Percentiles rank a stretch among this genome's conserved stretches.
Conservation (phyloP, 1,140 invertebrate species). For the Holotrichia oblita region DNA sequence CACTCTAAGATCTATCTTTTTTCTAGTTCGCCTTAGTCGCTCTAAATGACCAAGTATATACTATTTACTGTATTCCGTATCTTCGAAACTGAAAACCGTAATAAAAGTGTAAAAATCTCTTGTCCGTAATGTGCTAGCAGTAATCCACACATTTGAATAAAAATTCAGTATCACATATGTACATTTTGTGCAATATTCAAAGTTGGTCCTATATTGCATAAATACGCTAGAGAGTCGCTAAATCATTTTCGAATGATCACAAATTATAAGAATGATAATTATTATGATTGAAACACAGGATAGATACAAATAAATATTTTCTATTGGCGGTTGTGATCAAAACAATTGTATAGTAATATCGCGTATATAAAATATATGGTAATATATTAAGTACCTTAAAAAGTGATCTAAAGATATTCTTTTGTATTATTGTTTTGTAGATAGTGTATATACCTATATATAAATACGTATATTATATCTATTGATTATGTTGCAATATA, state of each 20-base stretch:
- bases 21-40: too few relatives aligned
- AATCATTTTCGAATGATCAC: background rate
- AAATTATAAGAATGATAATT: background rate
- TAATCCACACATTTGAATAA: background rate
- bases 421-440: background rate
- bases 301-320: constrained; percentile 1
- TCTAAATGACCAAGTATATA: too few relatives aligned
- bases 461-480: background rate
- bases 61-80: too few relatives aligned
- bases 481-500: background rate
- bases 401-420: background rate
- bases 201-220: too few relatives aligned
- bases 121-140: too few relatives aligned
- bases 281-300: background rate
- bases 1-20: too few relatives aligned
- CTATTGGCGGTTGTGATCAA: background rate
- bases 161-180: background rate
- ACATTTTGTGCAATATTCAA: too few relatives aligned
- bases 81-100: too few relatives aligned
- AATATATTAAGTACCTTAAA: background rate
- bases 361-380: background rate
- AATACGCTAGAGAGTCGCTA: background rate
- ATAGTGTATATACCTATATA: background rate
- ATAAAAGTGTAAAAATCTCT: too few relatives aligned
- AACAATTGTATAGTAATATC: background rate